Evolutionary conservation across 2,888 invertebrate species (phyloP), one percentile per base, ranked within the genome.

Genomic region (Polymixis flavicincta): DNA sequence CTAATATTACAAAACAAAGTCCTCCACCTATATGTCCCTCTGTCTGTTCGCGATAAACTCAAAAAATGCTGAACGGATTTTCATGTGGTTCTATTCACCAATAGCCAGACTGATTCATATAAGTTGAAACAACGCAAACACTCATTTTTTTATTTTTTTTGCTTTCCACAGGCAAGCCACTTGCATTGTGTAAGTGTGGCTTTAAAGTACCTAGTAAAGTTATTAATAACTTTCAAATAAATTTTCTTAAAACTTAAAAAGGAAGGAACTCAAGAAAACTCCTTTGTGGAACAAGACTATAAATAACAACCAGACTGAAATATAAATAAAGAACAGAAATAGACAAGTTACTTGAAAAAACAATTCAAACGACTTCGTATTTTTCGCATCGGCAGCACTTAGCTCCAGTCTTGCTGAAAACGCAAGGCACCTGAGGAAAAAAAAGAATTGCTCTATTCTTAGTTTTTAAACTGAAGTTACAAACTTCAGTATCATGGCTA

Each of bases 321-420:
- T 67, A 76, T 55, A 74, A 71, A 79, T 64, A 57, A 73, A 72
- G 37, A 37, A 19, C n/a, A 57, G 48, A 52, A 60, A 37, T 65
- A 65, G 59, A 65, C 72, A 32, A 32, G 60, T 50, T 66, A 57
- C 57, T 71, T 50, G 42, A 65, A 77, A 69, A 84, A 74, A 79
- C 70, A 80, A 71, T 28, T 37, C 45, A 63, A 76, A 74, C 8
- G 28, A 72, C 48, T 76, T 76, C 60, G 76, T 70, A 83, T 77
- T 85, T 78, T 77, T 74, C 75, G 72, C 75, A 83, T 85, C 82
- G 75, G 76, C 78, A 74, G 77, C 87, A 85, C 83, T 86, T 84
- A 86, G 61, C 68, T 50, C 67, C 37, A 70, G 52, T 22, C 59
- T 32, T 50, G 59, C 28, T 64, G 48, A 68, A 76, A 84, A 72